These are phyloP conservation scores for Noctua janthe DNA, from an alignment of 2,888 invertebrate genomes.

Conservation along the genomic window DNA sequence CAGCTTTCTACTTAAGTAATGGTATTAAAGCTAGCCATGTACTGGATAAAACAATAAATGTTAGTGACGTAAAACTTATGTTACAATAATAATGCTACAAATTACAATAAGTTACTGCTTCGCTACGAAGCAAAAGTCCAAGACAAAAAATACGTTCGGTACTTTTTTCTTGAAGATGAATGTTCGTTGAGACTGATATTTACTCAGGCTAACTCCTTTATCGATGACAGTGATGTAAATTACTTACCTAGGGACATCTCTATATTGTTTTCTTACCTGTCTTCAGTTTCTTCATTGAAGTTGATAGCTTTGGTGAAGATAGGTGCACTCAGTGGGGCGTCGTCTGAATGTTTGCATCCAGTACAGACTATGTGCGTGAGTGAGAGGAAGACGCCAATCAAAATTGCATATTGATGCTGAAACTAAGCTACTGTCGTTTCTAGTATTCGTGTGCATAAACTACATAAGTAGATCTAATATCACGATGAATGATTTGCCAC, in stretches of 20 bases:
- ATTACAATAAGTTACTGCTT: slow-evolving; percentile 62
- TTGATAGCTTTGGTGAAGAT: slow-evolving; percentile 21
- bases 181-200: slow-evolving; percentile 51
- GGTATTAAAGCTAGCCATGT: slow-evolving; percentile 35
- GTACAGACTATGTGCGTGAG: neutral
- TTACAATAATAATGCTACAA: slow-evolving; percentile 62
- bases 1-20: slow-evolving; percentile 32
- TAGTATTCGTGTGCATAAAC: neutral
- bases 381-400: neutral
- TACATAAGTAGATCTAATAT: neutral
- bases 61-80: slow-evolving; percentile 45
- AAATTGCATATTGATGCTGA: neutral
- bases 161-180: slow-evolving; percentile 58
- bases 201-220: slow-evolving; percentile 58
- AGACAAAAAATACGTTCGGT: slow-evolving; percentile 50
- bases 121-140: slow-evolving; percentile 56
- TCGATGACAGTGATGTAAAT: slow-evolving; percentile 64
- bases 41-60: slow-evolving; percentile 46
- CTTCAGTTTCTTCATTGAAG: slow-evolving; percentile 54
- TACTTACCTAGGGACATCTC: slow-evolving; percentile 57
- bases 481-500: neutral
- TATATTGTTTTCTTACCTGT: slow-evolving; percentile 59
- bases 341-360: neutral
- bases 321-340: neutral
- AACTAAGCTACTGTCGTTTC: neutral